Evolutionary conservation across 2,797 vertebrate genomes (phyloP), one percentile per base, ranked within the genome.

Genomic region (Nyctibius grandis): DNA sequence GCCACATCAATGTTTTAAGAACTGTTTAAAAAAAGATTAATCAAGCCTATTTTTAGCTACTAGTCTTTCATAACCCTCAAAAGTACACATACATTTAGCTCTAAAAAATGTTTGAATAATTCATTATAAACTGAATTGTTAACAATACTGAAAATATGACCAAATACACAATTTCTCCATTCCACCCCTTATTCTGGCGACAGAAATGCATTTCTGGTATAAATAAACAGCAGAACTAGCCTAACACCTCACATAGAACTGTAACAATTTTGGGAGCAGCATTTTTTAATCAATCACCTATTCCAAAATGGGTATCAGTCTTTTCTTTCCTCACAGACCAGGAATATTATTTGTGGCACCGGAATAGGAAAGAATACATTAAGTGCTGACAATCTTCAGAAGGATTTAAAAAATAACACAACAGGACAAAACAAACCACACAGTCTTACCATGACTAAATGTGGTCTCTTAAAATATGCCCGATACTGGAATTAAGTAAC

Each of bases 401-500:
- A 83, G 31, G 56, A 70, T 77, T 83, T 86, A 85, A 90, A 94
- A 94, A 90, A 88, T 26, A 91, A 60, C 67, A 88, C 29, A 72
- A 92, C 60, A 91, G 53, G 50, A 82, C 21, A 31, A 83, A 95
- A 81, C 77, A 95, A 89, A 67, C 84, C 91, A 82, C 85, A 87
- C n/a, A 74, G 64, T 92, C 84, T 93, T 73, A 93, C 53, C 82
- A 89, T 83, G 75, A 93, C 81, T 93, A 89, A 85, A 93, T 96
- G 92, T 83, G 90, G 89, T 91, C 93, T 88, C 72, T 72, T 85
- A 65, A 94, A 89, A 89, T 85, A 93, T 70, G 74, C 53, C 84
- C 14, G 33, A 93, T 91, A 83, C 82, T 88, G 42, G 33, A 93
- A 87, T 91, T 89, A 96, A 96, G 76, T 80, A 96, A 95, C 92